These are phyloP conservation scores for Trissonchulus latispiculum DNA, from an alignment of 2,888 invertebrate species.

Conservation along the genomic window DNA sequence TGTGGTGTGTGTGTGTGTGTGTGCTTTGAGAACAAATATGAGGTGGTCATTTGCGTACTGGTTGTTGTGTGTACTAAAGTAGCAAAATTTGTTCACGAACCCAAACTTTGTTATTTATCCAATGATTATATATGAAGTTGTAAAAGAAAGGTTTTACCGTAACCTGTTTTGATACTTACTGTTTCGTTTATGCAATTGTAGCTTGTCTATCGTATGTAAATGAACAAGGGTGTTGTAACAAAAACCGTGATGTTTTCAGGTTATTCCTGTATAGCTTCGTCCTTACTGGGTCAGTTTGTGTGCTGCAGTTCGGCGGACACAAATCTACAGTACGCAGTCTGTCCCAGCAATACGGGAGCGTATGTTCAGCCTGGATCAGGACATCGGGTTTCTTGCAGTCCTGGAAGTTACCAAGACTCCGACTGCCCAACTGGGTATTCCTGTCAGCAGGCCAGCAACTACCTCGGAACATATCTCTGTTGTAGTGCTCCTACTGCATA, in stretches of 20 bases:
- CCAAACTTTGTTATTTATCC: too few relatives aligned
- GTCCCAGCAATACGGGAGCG: not conserved
- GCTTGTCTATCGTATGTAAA: too few relatives aligned
- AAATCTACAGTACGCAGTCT: constrained; percentile 24
- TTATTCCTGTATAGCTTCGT: constrained; percentile 38
- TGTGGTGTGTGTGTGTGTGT: too few relatives aligned
- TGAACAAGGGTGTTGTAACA: too few relatives aligned
- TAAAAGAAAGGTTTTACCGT: too few relatives aligned
- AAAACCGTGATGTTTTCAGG: constrained; percentile 28
- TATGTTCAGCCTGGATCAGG: not conserved
- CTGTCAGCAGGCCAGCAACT: not conserved
- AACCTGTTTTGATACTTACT: too few relatives aligned
- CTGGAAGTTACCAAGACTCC: not conserved
- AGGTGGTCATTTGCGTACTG: too few relatives aligned
- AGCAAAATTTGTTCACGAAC: too few relatives aligned
- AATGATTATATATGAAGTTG: too few relatives aligned
- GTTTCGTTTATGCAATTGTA: too few relatives aligned
- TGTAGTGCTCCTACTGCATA: not conserved
- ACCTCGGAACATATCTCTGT: not conserved
- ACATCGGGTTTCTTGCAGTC: not conserved
- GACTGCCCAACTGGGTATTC: not conserved
- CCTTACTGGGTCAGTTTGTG: constrained; percentile 40
- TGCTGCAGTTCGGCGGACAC: constrained; percentile 41
- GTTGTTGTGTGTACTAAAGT: too few relatives aligned
- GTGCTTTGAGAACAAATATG: too few relatives aligned